Evolutionary conservation across 2,888 invertebrate species (phyloP).

Genomic region (Endotricha flammealis): DNA sequence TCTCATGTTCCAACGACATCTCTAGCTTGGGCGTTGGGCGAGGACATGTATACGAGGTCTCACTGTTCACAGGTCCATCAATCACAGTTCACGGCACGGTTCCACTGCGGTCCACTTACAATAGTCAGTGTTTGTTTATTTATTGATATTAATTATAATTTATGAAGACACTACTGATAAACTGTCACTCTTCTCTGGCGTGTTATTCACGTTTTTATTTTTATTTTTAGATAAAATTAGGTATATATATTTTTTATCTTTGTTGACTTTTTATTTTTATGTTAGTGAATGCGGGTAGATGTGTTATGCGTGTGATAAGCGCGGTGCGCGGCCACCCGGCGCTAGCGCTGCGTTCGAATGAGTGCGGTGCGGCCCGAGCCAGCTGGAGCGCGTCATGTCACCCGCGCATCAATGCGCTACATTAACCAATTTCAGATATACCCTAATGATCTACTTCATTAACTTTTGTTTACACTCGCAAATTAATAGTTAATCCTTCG

Average conservation of each 20-base stretch:
- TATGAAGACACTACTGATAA: constrained; percentile 47
- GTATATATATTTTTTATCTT: too few relatives aligned
- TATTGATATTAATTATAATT: constrained; percentile 39
- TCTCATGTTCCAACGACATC: constrained; percentile 67
- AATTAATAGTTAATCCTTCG: constrained; percentile 43
- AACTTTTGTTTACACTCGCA: constrained; percentile 42
- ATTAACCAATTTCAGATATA: constrained; percentile 53
- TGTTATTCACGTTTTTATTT: constrained; percentile 25
- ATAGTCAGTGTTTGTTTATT: constrained; percentile 42
- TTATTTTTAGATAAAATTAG: too few relatives aligned
- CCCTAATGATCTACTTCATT: constrained; percentile 39
- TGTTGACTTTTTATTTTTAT: constrained; percentile 20
- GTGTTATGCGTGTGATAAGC: constrained; percentile 22
- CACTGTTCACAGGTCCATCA: constrained; percentile 42
- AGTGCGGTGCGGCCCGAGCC: constrained; percentile 31
- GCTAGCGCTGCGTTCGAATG: constrained; percentile 56
- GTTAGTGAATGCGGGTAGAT: constrained; percentile 36
- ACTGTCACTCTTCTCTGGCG: constrained; percentile 46
- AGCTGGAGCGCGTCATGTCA: constrained; percentile 27
- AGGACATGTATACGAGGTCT: constrained; percentile 44
- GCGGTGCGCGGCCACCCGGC: constrained; percentile 50
- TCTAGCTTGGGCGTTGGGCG: constrained; percentile 58
- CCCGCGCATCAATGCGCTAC: constrained; percentile 35
- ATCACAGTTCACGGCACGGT: constrained; percentile 40
- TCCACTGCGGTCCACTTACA: constrained; percentile 35